Evolutionary conservation across 2,888 invertebrate species (phyloP).

Genomic region (Mechanitis mazaeus): DNA sequence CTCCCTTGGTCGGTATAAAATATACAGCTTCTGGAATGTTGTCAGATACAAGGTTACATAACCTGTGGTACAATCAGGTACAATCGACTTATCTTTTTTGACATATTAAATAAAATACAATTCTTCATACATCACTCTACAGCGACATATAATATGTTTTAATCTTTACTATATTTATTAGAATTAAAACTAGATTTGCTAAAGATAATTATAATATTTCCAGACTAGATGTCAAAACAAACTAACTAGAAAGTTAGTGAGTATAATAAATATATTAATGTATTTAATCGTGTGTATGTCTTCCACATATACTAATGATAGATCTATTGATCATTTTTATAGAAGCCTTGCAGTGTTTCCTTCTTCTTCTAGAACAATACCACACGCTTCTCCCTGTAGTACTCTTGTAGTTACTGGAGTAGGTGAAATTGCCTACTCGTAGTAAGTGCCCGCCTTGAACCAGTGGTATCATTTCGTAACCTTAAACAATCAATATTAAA

Average conservation of each 20-base stretch:
- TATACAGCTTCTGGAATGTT: slow-evolving; percentile 20
- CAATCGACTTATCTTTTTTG: no score
- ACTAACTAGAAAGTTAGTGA: not conserved
- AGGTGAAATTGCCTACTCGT: slow-evolving; percentile 39
- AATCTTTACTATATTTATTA: no score
- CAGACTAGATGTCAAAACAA: no score
- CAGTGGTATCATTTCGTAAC: slow-evolving; percentile 29
- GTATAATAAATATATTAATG: not conserved
- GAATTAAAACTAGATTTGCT: no score
- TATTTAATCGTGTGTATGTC: slow-evolving; percentile 35
- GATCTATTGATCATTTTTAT: slow-evolving; percentile 40
- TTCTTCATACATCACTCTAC: no score
- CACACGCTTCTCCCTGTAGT: slow-evolving; percentile 39
- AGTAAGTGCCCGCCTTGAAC: slow-evolving; percentile 24
- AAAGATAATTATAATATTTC: no score
- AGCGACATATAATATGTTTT: no score
- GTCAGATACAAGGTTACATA: no score
- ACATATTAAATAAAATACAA: no score
- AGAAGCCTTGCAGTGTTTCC: slow-evolving; percentile 45
- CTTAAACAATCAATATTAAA: slow-evolving; percentile 22
- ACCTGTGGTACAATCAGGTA: not conserved
- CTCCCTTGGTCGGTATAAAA: slow-evolving; percentile 28
- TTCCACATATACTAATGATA: slow-evolving; percentile 30
- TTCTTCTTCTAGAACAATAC: slow-evolving; percentile 53
- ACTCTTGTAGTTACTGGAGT: slow-evolving; percentile 41